Base-by-base conservation (phyloP, 2,113 vertebrate species). In the Tychaedon coryphoeus region DNA sequence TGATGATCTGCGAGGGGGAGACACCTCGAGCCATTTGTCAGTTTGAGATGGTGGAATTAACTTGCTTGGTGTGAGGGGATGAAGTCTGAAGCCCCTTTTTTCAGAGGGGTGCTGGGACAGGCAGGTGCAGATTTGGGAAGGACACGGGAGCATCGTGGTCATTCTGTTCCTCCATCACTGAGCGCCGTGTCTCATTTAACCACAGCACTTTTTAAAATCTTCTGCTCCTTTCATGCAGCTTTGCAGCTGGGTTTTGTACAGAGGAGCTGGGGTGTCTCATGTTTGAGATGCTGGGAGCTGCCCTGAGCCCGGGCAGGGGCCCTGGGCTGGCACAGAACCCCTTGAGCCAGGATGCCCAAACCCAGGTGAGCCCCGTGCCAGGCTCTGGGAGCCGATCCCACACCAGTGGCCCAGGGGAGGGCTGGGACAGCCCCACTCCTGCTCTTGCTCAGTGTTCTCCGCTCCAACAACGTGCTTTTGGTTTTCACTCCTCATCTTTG, bases 401-500 rank as follows among this genome's bases (percentile, higher is more conserved):
- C 79, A 14, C 40, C 40, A 40, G 40, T 40, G 40, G 40, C 40
- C 40, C 2, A 0, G 65, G 70, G 67, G 45, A 69, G 60, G 56
- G 75, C 42, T 56, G 23, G 51, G 42, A 25, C 71, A 67, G 42
- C 74, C 66, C 65, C n/a, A 0, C 26, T 51, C 45, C 28, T 40
- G 29, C 25, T 19, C 64, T 24, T 12, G 8, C 51, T 65, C 34
- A 5, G 14, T 4, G 33, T 29, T 66, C 51, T 45, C 76, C 58
- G 33, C 62, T 61, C 64, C 36, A 28, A 12, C 74, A 43, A 16
- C 22, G 4, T 4, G 71, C 69, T 96, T 82, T 97, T 88, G 94
- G 57, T 75, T 92, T 64, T 79, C 95, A 82, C 91, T 96, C 81
- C 60, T 92, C 29, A 96, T 97, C 96, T 90, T 58, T 97, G 97